phyloP scores from a whole-genome alignment of 2,113 vertebrate species.

The Varanus komodoensis region DNA sequence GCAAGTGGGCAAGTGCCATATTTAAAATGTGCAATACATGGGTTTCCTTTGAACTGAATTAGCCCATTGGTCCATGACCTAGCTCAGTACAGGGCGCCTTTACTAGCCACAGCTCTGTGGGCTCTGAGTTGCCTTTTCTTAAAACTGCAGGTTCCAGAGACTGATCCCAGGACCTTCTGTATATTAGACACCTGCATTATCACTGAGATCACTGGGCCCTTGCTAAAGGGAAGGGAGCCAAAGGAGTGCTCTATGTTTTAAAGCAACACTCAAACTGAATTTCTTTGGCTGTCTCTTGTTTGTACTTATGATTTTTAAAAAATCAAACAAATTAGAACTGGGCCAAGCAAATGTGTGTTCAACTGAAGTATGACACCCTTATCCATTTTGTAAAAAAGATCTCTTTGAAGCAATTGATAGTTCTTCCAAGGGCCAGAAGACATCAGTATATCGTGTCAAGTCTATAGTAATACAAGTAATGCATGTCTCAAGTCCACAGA shows the following conservation, averaged over 20 bases:
- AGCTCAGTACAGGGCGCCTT: too few species aligned
- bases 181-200: too few species aligned
- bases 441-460: neutral
- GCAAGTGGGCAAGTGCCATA: too few species aligned
- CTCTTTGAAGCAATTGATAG: neutral
- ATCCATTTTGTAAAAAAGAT: rapidly evolving
- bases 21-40: too few species aligned
- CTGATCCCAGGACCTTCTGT: neutral
- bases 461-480: too few species aligned
- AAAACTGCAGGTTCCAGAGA: neutral
- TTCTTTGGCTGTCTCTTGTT: neutral
- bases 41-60: too few species aligned
- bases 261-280: neutral
- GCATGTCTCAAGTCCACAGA: neutral
- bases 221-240: neutral
- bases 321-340: neutral
- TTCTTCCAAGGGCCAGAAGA: constrained; percentile 11
- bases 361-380: neutral
- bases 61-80: too few species aligned
- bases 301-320: neutral
- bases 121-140: too few species aligned
- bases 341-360: neutral
- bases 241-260: neutral
- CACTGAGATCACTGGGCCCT: too few species aligned
- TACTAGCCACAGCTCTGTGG: neutral